Evolutionary conservation across 2,888 invertebrate genomes (phyloP).

Genomic region (Loripinus fragilis): DNA sequence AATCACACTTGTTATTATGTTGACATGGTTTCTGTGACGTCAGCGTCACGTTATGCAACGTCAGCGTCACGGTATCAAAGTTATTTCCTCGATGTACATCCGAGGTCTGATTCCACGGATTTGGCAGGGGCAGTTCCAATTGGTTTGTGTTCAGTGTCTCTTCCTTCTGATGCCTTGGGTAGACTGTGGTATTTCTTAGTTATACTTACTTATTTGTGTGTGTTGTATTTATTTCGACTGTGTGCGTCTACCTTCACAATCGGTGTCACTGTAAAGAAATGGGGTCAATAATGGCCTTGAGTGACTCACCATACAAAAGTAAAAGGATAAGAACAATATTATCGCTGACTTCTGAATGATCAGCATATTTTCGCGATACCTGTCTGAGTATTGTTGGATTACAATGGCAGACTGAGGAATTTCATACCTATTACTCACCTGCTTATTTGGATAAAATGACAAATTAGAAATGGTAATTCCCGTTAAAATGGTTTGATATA

Average conservation of each 20-base stretch:
- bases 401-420: neutral
- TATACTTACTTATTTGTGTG: too few relatives aligned
- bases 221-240: too few relatives aligned
- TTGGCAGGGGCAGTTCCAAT: too few relatives aligned
- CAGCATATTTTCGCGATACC: conserved; percentile 15
- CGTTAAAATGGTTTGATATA: neutral
- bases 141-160: too few relatives aligned
- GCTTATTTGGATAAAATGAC: conserved; percentile 10
- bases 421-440: conserved; percentile 9
- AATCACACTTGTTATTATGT: too few relatives aligned
- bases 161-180: too few relatives aligned
- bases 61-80: too few relatives aligned
- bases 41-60: too few relatives aligned
- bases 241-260: neutral
- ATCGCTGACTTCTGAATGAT: conserved; percentile 17
- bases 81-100: too few relatives aligned
- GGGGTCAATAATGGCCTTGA: conserved; percentile 16
- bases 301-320: conserved; percentile 16
- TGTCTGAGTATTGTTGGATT: conserved; percentile 3
- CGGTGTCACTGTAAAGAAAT: conserved; percentile 12
- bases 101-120: too few relatives aligned
- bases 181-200: too few relatives aligned
- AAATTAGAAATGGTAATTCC: conserved; percentile 9
- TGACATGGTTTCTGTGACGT: too few relatives aligned
- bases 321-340: neutral